Evolutionary conservation across 2,888 invertebrate genomes (phyloP), one percentile per base, ranked within the genome.

Genomic region (Ischnura elegans): DNA sequence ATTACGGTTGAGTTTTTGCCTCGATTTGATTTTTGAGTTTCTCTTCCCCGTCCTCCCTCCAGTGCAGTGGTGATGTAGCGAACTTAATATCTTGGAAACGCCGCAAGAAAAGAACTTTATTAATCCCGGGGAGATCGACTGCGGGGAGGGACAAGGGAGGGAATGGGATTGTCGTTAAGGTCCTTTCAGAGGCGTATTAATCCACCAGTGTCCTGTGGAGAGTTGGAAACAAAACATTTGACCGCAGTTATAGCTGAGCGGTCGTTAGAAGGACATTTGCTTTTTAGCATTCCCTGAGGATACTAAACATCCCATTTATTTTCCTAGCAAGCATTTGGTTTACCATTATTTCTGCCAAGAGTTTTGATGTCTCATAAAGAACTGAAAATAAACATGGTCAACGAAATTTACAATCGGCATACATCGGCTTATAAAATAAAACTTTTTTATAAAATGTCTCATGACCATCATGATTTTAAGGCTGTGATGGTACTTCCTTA

Each of bases 71-170:
- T 36, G 29, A 76, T 76, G 76, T 76, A 76, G 76, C 76, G 76
- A 36, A 76, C 29, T 76, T 76, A 76, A 76, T 76, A 36, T 36
- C 76, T 76, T 76, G 76, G 76, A 76, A 76, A 76, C 8, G 76
- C 76, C 36, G 29, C 76, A 36, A 61, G 61, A 76, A 76, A 76
- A 51, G 51, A 76, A 76, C 76, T 76, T 36, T 76, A 76, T 76
- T 76, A 36, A 36, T 76, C 36, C 76, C 10, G 76, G 0, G 36
- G 36, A 76, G 76, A 36, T 76, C 76, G 76, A 36, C 1, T 25
- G 61, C n/a, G 61, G n/a, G n/a, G 25, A 19, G 61, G 76, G 21
- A 66, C 2, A 29, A 66, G 29, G 6, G 21, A 29, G 21, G 66
- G 36, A 6, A 13, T 36, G 29, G 29, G 36, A 25, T 36, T 16